phyloP scores from a whole-genome alignment of 1,140 invertebrate species.

The Diprion similis region DNA sequence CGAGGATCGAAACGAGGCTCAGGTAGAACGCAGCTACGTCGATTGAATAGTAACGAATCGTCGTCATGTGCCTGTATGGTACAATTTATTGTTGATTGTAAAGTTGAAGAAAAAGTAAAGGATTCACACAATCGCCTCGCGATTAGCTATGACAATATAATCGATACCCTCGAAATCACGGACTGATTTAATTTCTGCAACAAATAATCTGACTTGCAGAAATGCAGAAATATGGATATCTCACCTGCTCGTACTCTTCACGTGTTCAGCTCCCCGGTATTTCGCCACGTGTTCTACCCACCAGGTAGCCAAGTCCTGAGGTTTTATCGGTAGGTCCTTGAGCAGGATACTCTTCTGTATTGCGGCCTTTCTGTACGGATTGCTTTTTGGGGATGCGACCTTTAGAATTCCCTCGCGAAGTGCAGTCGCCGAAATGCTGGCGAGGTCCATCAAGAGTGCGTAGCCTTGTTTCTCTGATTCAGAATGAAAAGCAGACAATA shows the following conservation, averaged over 20 bases:
- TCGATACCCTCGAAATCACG: conserved; percentile 8
- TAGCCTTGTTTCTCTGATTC: conserved; percentile 49
- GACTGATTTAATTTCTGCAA: conserved; percentile 16
- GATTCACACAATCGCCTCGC: too few relatives aligned
- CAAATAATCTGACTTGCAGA: too few relatives aligned
- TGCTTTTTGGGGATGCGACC: conserved; percentile 41
- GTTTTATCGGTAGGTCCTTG: conserved; percentile 52
- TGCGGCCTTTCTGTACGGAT: conserved; percentile 48
- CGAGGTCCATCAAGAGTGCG: conserved; percentile 49
- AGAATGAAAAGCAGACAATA: neutral
- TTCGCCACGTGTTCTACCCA: conserved; percentile 62
- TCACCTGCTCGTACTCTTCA: conserved; percentile 53
- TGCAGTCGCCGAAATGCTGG: conserved; percentile 42
- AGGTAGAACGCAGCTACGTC: conserved; percentile 49
- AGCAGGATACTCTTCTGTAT: conserved; percentile 46
- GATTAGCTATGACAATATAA: neutral
- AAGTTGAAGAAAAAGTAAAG: too few relatives aligned
- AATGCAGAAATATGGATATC: conserved; percentile 29
- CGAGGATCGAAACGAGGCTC: neutral
- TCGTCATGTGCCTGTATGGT: conserved; percentile 44
- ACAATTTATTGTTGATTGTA: neutral
- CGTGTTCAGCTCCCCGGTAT: conserved; percentile 54
- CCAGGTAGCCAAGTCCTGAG: conserved; percentile 54
- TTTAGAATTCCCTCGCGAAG: conserved; percentile 49
- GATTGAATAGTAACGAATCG: conserved; percentile 53